Conservation (phyloP, 2,888 invertebrate species). For the Tetropium fuscum region DNA sequence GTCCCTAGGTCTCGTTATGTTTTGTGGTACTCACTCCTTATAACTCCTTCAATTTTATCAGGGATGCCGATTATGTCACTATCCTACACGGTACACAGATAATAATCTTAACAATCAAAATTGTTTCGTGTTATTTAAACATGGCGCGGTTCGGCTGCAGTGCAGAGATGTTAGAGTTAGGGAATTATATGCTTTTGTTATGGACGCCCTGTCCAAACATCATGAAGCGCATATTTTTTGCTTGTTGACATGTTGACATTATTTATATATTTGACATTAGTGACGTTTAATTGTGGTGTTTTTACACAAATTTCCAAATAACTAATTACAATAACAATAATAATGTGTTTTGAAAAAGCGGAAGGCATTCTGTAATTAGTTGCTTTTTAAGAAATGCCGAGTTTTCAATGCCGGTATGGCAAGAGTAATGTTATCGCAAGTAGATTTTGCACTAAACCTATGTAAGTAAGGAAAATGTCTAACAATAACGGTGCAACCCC, state of each 20-base stretch:
- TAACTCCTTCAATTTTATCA: no score
- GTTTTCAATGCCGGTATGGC: constrained; percentile 21
- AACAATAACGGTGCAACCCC: constrained; percentile 52
- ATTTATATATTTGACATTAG: constrained; percentile 35
- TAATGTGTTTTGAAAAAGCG: no score
- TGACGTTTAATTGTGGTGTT: constrained; percentile 32
- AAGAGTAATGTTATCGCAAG: not conserved
- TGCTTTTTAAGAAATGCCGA: not conserved
- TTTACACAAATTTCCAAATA: constrained; percentile 24
- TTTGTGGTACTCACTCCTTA: no score
- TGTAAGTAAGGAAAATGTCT: constrained; percentile 50
- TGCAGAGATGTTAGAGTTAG: not conserved
- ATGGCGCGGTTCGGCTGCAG: not conserved
- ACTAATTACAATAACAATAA: not conserved
- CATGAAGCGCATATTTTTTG: constrained; percentile 37
- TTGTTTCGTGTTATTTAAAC: not conserved
- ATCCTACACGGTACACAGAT: no score
- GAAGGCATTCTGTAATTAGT: not conserved
- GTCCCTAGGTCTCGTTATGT: no score
- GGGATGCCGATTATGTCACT: no score
- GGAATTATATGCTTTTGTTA: no score
- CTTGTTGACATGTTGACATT: constrained; percentile 47
- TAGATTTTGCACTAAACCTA: constrained; percentile 1
- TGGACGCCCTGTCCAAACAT: constrained; percentile 25
- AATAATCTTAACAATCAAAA: not conserved